Evolutionary conservation across 2,113 vertebrate species (phyloP).

Genomic region (Catharus minimus): DNA sequence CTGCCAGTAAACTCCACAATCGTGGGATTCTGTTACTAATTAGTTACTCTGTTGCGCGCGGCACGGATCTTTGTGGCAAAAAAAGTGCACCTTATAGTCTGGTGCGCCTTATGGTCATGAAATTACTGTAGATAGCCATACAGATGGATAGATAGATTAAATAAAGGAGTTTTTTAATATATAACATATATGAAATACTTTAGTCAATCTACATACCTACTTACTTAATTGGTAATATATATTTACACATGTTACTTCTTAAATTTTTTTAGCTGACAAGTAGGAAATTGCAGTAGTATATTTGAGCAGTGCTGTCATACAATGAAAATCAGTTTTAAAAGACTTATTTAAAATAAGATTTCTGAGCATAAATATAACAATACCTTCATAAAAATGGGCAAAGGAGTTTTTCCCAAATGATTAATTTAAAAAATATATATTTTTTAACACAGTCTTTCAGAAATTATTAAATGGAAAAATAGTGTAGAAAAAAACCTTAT

Average conservation of each 20-base stretch:
- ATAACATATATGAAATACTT: too few species aligned
- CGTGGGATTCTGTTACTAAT: too few species aligned
- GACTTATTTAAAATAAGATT: neutral
- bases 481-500: accelerated
- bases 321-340: neutral
- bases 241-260: neutral
- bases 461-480: neutral
- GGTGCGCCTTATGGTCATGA: too few species aligned
- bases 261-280: neutral
- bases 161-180: too few species aligned
- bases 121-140: too few species aligned
- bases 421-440: neutral
- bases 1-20: too few species aligned
- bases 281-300: neutral
- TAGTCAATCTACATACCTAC: neutral
- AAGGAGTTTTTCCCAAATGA: neutral
- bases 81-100: too few species aligned
- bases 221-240: neutral
- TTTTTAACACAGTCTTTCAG: neutral
- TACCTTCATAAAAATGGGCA: neutral
- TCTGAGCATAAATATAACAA: neutral
- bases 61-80: too few species aligned
- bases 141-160: neutral
- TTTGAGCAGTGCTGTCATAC: neutral
- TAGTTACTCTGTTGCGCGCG: too few species aligned